A percentile compares a stretch with the other conserved stretches of the same genome.
phyloP scores from a whole-genome alignment of 1,140 invertebrate genomes.

The Homarus americanus region DNA sequence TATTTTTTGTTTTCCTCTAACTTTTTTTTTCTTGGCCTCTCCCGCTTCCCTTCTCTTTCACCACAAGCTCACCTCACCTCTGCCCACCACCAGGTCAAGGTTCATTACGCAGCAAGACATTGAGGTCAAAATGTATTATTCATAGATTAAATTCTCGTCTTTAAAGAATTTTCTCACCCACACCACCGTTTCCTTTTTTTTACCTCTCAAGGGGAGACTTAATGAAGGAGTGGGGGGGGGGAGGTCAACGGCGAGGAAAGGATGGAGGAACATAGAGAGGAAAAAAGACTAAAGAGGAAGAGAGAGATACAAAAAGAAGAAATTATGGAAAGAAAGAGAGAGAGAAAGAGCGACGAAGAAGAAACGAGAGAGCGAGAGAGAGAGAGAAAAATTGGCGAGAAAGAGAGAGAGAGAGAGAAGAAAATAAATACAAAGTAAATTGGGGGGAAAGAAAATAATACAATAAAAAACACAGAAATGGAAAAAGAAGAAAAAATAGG shows the following conservation, averaged over 20 bases:
- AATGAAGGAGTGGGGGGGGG: not conserved
- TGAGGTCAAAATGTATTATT: slow-evolving; percentile 18
- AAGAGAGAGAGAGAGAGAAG: not conserved
- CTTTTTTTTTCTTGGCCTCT: too few species aligned
- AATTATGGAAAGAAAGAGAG: too few species aligned
- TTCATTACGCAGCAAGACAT: slow-evolving; percentile 2
- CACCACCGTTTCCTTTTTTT: not conserved
- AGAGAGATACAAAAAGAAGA: not conserved
- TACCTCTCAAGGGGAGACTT: not conserved
- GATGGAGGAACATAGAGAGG: not conserved
- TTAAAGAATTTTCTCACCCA: not conserved
- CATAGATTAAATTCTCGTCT: not conserved
- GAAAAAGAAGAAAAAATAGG: too few species aligned
- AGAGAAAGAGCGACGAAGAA: too few species aligned
- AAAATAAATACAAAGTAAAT: too few species aligned
- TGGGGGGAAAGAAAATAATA: too few species aligned
- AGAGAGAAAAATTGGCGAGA: not conserved
- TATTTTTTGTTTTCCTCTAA: too few species aligned
- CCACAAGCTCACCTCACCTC: too few species aligned
- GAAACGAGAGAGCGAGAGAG: too few species aligned
- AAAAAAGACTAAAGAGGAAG: not conserved
- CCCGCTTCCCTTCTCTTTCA: too few species aligned
- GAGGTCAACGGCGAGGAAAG: not conserved
- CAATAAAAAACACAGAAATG: too few species aligned
- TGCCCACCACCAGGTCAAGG: not conserved